phyloP scores from a whole-genome alignment of 2,888 invertebrate species.

The Tribolium freemani region DNA sequence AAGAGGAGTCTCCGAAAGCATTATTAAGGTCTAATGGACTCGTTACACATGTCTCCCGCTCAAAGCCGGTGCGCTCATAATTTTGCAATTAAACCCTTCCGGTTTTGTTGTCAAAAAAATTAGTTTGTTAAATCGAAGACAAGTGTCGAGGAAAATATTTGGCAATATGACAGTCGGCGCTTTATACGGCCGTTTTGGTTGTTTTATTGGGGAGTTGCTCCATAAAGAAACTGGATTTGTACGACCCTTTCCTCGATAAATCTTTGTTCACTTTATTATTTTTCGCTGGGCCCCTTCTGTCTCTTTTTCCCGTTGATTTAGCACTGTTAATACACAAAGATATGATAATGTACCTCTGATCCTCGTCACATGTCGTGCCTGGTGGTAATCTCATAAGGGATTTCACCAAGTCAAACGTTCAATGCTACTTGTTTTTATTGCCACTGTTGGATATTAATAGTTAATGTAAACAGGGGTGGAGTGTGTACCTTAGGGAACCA shows the following conservation, averaged over 20 bases:
- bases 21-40: constrained; percentile 34
- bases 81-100: constrained; percentile 7
- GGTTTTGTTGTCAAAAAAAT: neutral
- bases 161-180: constrained; percentile 18
- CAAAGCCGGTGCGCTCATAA: constrained; percentile 1
- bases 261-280: constrained; percentile 35
- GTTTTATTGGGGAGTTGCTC: constrained; percentile 26
- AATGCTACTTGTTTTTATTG: constrained; percentile 35
- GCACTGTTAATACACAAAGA: constrained; percentile 28
- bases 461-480: constrained; percentile 37
- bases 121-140: constrained; percentile 2
- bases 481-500: constrained; percentile 11
- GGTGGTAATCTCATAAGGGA: constrained; percentile 36
- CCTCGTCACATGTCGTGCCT: constrained; percentile 40
- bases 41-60: constrained; percentile 12
- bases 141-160: constrained; percentile 17
- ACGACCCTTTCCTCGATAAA: constrained; percentile 38
- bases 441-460: constrained; percentile 33
- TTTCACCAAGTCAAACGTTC: constrained; percentile 27
- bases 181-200: constrained; percentile 19
- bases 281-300: constrained; percentile 1
- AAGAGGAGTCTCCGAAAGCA: constrained; percentile 14
- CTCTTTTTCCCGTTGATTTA: constrained; percentile 28
- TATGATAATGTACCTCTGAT: constrained; percentile 40
- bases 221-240: constrained; percentile 23